These are phyloP conservation scores for Hyaena hyaena DNA, from an alignment of 2,113 vertebrate species.

Conservation along the genomic window DNA sequence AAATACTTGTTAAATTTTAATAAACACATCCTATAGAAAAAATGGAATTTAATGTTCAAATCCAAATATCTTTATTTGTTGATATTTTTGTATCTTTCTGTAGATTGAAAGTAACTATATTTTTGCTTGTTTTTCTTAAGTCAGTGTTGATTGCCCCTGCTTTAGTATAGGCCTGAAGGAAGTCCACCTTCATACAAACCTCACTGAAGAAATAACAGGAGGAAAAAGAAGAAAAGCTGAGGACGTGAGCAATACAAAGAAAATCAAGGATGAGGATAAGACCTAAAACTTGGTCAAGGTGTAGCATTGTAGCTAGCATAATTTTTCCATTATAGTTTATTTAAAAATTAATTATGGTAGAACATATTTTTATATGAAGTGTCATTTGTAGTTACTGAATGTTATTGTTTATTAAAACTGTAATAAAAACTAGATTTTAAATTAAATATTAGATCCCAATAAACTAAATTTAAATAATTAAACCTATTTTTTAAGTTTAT, in stretches of 20 bases:
- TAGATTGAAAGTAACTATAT: not conserved
- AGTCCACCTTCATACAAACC: not conserved
- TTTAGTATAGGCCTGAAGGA: not conserved
- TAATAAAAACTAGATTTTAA: slow-evolving; percentile 64
- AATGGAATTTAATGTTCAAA: slow-evolving; percentile 25
- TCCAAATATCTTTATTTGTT: not conserved
- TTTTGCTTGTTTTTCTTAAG: slow-evolving; percentile 1
- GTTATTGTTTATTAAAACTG: slow-evolving; percentile 69
- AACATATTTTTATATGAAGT: slow-evolving; percentile 54
- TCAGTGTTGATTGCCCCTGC: not conserved
- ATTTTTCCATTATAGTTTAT: slow-evolving; percentile 56
- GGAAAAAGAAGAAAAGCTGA: not conserved
- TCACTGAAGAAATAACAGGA: slow-evolving; percentile 18
- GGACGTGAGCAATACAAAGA: not conserved
- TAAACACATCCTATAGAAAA: not conserved
- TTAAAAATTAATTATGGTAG: slow-evolving; percentile 71
- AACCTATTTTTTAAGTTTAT: not conserved
- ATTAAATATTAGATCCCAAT: slow-evolving; percentile 72
- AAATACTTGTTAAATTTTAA: not conserved
- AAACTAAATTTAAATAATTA: slow-evolving; percentile 69
- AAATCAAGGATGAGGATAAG: not conserved
- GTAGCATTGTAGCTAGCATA: not conserved
- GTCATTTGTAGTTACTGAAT: slow-evolving; percentile 52
- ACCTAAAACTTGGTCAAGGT: slow-evolving; percentile 3
- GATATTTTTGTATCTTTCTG: not conserved